Evolutionary conservation across 2,113 vertebrate species (phyloP).

Genomic region (Climacteris rufus): DNA sequence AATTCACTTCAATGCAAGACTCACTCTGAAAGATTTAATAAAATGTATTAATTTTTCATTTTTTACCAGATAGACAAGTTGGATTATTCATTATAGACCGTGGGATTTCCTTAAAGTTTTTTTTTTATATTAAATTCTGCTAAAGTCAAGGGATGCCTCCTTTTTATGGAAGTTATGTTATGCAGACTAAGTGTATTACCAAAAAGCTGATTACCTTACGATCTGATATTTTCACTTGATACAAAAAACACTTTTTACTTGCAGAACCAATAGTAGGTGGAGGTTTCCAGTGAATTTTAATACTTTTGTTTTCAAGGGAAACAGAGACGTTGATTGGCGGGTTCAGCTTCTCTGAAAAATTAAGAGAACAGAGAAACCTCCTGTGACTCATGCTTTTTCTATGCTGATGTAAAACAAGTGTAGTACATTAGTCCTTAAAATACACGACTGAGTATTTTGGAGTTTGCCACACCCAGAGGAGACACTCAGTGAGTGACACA

Average conservation of each 20-base stretch:
- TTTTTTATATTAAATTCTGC: background rate
- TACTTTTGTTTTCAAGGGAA: slow-evolving; percentile 32
- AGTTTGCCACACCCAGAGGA: background rate
- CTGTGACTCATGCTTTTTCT: background rate
- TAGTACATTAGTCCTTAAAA: background rate
- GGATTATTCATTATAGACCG: background rate
- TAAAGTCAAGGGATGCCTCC: fast-evolving
- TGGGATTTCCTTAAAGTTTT: background rate
- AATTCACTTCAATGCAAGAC: background rate
- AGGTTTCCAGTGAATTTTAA: slow-evolving; percentile 57
- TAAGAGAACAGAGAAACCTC: background rate
- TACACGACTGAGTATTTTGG: background rate
- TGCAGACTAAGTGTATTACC: background rate
- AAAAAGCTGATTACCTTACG: background rate
- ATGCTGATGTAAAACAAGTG: background rate
- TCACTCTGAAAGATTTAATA: background rate
- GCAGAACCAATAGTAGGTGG: slow-evolving; percentile 13
- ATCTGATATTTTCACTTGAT: slow-evolving; percentile 62
- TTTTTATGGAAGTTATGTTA: background rate
- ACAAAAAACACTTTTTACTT: slow-evolving; percentile 18
- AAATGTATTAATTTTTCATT: background rate
- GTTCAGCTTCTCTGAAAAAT: slow-evolving; percentile 66
- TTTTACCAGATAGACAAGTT: background rate
- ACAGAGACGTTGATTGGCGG: slow-evolving; percentile 43
- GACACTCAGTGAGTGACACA: background rate